Evolutionary conservation across 2,113 vertebrate species (phyloP), one percentile per base, ranked within the genome.

Genomic region (Dasyprocta punctata): DNA sequence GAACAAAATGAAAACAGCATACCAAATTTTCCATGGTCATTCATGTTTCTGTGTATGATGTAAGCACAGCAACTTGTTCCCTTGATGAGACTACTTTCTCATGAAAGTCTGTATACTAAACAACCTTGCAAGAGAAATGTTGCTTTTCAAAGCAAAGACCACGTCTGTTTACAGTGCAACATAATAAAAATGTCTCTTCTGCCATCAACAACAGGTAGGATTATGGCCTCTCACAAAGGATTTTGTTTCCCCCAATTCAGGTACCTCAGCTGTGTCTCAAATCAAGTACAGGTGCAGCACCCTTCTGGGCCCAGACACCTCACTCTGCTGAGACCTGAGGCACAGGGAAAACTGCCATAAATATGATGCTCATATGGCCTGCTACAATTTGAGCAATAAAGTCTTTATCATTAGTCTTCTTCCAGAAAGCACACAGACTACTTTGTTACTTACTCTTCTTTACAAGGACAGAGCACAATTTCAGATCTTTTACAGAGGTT

Each of bases 221-320:
- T 44, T 90, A 71, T 30, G 60, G 52, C 19, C 84, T 56, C 47
- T 36, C 84, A 63, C 20, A 58, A 92, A 88, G 56, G 14, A 78
- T n/a, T 36, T 78, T 19, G 67, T n/a, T 84, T 78, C 49, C 47
- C 52, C 82, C 60, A 95, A 3, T 20, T 75, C 4, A 0, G 4
- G 52, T 56, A 92, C 56, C 38, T 95, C 52, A 97, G 60, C 77
- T 80, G 44, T 65, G 33, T 91, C 65, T 84, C 58, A 86, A 69
- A 94, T 60, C 58, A 77, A 71, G 82, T 49, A 58, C 19, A 49
- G 54, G 19, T 83, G 24, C 22, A 38, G 2, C 0, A 90, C 12
- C 3, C 16, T 28, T n/a, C 44, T 86, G 38, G 65, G 47, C 17
- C 20, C 75, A 16, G 22, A 8, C 1, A 28, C 75, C 41, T 88